A percentile compares a stretch with the other conserved stretches of the same genome.
phyloP scores from a whole-genome alignment of 2,113 vertebrate species.

The Silurus meridionalis region DNA sequence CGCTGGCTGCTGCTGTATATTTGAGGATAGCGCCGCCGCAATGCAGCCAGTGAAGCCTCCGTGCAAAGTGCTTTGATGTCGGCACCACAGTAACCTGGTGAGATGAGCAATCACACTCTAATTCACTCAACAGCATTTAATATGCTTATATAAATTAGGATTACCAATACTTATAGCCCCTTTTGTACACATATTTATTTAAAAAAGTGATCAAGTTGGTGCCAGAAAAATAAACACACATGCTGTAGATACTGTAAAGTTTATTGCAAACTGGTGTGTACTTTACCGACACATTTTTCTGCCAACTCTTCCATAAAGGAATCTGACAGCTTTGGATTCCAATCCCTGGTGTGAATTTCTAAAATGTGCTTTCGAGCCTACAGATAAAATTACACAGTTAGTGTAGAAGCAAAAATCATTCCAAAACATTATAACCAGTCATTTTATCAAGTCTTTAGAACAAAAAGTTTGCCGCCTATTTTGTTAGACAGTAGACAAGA shows the following conservation, averaged over 20 bases:
- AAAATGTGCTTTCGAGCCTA: slow-evolving; percentile 99
- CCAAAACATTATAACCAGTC: slow-evolving; percentile 19
- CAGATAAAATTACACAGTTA: slow-evolving; percentile 15
- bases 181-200: not conserved
- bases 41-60: slow-evolving; percentile 90
- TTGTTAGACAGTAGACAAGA: not conserved
- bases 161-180: not conserved
- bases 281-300: slow-evolving; percentile 99
- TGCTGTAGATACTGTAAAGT: not conserved
- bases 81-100: slow-evolving; percentile 93
- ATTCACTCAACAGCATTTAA: not conserved
- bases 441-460: not conserved
- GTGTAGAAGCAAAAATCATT: not conserved
- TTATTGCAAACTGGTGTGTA: not conserved
- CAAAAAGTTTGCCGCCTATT: not conserved
- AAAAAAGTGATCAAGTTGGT: not conserved
- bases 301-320: slow-evolving; percentile 93
- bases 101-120: not conserved
- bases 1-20: slow-evolving; percentile 96
- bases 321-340: slow-evolving; percentile 92
- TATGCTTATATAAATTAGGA: not conserved
- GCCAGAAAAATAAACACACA: not conserved
- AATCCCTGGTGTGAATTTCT: slow-evolving; percentile 96
- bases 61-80: slow-evolving; percentile 99
- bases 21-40: slow-evolving; percentile 94